phyloP scores from a whole-genome alignment of 2,888 invertebrate genomes.

The Aleiodes testaceus region DNA sequence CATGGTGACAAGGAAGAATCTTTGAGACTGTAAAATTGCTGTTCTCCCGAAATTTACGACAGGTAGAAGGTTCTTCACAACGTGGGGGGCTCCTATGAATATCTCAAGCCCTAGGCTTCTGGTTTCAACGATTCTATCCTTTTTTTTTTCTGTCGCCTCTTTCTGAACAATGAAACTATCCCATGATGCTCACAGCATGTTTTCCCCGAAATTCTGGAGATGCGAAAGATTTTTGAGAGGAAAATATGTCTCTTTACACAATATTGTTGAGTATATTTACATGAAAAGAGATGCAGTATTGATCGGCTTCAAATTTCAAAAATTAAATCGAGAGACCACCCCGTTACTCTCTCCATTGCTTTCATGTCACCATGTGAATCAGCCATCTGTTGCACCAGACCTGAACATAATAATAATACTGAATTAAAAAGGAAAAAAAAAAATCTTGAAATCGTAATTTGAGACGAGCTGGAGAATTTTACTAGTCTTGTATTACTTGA shows the following conservation, averaged over 20 bases:
- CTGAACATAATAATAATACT: conserved; percentile 31
- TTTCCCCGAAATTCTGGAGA: not conserved
- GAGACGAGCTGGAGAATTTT: conserved; percentile 46
- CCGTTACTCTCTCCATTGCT: conserved; percentile 14
- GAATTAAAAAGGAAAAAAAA: conserved; percentile 3
- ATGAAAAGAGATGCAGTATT: not conserved
- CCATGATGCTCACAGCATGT: not conserved
- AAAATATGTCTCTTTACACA: too few species aligned
- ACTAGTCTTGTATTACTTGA: conserved; percentile 49
- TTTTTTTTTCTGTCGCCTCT: not conserved
- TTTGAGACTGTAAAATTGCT: too few species aligned
- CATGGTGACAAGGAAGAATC: too few species aligned
- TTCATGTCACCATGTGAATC: conserved; percentile 49
- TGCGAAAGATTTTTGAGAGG: too few species aligned
- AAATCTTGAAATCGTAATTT: conserved; percentile 44
- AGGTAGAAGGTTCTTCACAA: too few species aligned
- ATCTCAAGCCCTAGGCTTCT: too few species aligned
- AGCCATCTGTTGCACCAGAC: conserved; percentile 52
- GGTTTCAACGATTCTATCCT: not conserved
- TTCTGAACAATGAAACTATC: conserved; percentile 21
- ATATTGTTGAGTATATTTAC: too few species aligned
- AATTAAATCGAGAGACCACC: conserved; percentile 33
- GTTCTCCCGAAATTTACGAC: too few species aligned
- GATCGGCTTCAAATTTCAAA: conserved; percentile 21
- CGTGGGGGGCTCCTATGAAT: too few species aligned